Percentiles rank a stretch among this genome's conserved stretches.
These are phyloP conservation scores for Dicaeum eximium DNA, from an alignment of 2,113 vertebrate genomes.

Conservation along the genomic window DNA sequence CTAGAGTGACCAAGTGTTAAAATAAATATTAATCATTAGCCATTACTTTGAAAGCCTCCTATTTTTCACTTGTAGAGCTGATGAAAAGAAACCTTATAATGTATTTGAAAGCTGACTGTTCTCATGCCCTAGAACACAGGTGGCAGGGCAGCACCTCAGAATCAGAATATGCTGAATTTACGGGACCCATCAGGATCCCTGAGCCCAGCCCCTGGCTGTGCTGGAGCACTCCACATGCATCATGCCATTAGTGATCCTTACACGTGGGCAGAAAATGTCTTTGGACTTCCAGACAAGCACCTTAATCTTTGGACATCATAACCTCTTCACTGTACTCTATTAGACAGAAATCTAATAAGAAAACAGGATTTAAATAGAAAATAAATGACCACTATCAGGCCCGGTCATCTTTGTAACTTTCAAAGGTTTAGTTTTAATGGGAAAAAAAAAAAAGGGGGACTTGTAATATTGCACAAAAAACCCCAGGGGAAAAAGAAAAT, in stretches of 20 bases:
- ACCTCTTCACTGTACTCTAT: background rate
- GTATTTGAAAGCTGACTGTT: background rate
- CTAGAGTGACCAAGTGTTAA: background rate
- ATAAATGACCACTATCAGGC: background rate
- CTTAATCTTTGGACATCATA: background rate
- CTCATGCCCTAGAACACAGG: background rate
- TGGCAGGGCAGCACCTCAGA: background rate
- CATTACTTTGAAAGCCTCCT: background rate
- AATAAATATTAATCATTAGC: background rate
- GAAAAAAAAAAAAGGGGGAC: fast-evolving
- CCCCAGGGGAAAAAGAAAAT: fast-evolving
- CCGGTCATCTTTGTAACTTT: background rate
- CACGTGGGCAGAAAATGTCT: background rate
- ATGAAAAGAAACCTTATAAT: background rate
- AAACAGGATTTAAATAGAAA: background rate
- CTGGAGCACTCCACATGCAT: too few species aligned
- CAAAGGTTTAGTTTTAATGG: background rate
- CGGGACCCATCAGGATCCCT: background rate
- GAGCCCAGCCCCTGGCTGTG: background rate
- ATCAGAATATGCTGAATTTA: background rate
- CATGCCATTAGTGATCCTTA: background rate
- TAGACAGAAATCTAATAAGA: background rate
- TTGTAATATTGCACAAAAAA: background rate
- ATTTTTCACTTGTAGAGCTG: background rate
- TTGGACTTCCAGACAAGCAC: background rate